Evolutionary conservation across 2,797 vertebrate species (phyloP), one percentile per base, ranked within the genome.

Genomic region (Dipus sagitta): DNA sequence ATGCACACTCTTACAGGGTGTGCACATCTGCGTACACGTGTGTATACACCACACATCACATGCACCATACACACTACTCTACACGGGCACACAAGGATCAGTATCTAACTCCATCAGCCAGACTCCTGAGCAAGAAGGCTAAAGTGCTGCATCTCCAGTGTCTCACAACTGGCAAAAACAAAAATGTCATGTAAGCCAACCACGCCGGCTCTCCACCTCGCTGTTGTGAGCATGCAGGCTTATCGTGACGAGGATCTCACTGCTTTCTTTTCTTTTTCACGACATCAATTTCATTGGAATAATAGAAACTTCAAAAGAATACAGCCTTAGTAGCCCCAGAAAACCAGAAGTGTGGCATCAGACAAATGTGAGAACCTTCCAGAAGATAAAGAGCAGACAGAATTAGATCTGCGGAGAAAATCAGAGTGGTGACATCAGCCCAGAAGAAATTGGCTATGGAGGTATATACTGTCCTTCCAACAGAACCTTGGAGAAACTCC

Each of bases 301-400:
- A 74, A 83, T 80, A 83, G 74, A 81, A 13, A 78, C 54, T 58
- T 1, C 14, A 26, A 88, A 92, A 42, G 20, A 95, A 67, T 12
- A 58, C 2, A 32, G 24, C 23, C 28, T 17, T 72, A 75, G 83
- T 70, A 86, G 28, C 12, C 34, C 28, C 17, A 72, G 65, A 78
- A 90, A 95, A 94, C 11, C 42, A 77, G 86, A 96, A 84, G 62
- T 11, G 34, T 77, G 38, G 47, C 52, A 93, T 77, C 1, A n/a
- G 90, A 81, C 47, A 92, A 91, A 30, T 60, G 11, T 83, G 54
- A 95, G 79, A 32, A 75, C 42, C 58, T 95, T 95, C 71, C 94
- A 88, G 54, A 94, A 92, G 92, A 92, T 68, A 83, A 93, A 82
- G 91, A 91, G 18, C 86, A 97, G 77, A 81, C 23, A 89, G 30